A percentile compares a stretch with the other conserved stretches of the same genome.
Conservation (phyloP, 53 echinoderm and acorn worm species). For the Holothuria scabra region DNA sequence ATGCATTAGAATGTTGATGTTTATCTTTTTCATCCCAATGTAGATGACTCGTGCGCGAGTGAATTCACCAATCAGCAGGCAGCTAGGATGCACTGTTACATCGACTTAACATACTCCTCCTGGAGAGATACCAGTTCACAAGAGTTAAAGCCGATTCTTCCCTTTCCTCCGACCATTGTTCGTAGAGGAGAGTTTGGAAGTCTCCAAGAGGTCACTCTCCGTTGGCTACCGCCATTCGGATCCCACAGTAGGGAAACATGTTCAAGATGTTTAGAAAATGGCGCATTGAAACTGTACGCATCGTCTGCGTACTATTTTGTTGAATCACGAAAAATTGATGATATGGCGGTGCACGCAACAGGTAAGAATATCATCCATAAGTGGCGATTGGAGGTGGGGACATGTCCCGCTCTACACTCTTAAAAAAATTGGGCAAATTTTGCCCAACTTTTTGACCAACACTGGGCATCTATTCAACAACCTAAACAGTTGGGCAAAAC, state of each 20-base stretch:
- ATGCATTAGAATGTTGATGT: too few species aligned
- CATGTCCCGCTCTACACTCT: too few species aligned
- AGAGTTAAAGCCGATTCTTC: conserved; percentile 46
- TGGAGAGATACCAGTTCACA: conserved; percentile 58
- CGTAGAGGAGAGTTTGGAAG: conserved; percentile 14
- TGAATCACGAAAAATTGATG: conserved; percentile 2
- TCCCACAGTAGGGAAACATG: conserved; percentile 48
- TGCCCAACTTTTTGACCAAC: too few species aligned
- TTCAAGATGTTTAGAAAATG: conserved; percentile 56
- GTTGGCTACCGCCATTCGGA: conserved; percentile 82
- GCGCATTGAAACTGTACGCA: conserved; percentile 79
- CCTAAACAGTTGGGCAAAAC: too few species aligned
- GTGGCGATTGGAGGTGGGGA: too few species aligned
- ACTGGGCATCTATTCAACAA: too few species aligned
- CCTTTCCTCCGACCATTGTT: conserved; percentile 69
- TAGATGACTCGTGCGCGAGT: conserved; percentile 83
- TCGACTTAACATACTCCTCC: conserved; percentile 79
- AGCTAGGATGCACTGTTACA: conserved; percentile 97
- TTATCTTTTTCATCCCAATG: too few species aligned
- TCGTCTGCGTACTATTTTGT: conserved; percentile 43
- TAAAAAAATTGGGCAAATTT: too few species aligned
- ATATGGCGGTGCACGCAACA: conserved; percentile 67
- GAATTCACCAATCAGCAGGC: conserved; percentile 87
- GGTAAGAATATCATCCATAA: too few species aligned
- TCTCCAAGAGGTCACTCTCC: conserved; percentile 58